Percentiles rank a stretch among this genome's conserved stretches.
These are phyloP conservation scores for Cheilosia impressa DNA, from an alignment of 2,888 invertebrate genomes.

Conservation along the genomic window DNA sequence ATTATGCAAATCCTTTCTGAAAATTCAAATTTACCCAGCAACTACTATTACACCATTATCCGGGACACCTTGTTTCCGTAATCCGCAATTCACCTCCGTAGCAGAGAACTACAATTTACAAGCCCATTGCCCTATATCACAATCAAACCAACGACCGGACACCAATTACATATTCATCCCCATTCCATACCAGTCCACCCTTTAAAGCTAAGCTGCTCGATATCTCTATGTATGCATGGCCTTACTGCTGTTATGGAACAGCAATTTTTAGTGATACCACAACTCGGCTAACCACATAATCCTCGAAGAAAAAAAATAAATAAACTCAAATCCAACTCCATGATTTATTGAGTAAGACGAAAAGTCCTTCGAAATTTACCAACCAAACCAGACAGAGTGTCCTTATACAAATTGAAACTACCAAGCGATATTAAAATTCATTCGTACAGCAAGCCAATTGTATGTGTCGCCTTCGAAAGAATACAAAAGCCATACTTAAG, in stretches of 20 bases:
- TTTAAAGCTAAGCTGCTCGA: neutral
- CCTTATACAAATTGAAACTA: constrained; percentile 59
- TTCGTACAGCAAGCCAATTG: constrained; percentile 41
- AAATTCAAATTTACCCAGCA: constrained; percentile 38
- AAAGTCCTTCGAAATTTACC: constrained; percentile 32
- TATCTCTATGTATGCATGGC: neutral
- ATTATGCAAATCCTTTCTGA: constrained; percentile 5
- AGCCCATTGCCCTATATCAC: constrained; percentile 60
- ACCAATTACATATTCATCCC: constrained; percentile 66
- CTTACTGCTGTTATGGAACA: constrained; percentile 30
- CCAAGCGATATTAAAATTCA: constrained; percentile 54
- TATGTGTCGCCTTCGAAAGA: constrained; percentile 15
- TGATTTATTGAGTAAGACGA: constrained; percentile 55
- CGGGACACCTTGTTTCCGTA: constrained; percentile 43
- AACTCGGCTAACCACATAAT: constrained; percentile 39
- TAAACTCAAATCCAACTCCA: neutral
- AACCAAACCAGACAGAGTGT: constrained; percentile 5
- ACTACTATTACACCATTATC: constrained; percentile 23
- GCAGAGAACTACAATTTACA: constrained; percentile 42
- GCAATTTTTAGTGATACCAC: constrained; percentile 19
- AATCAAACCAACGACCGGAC: constrained; percentile 48
- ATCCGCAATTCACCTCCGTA: constrained; percentile 43
- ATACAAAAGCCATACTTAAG: constrained; percentile 16
- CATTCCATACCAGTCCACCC: constrained; percentile 33
- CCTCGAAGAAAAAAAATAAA: constrained; percentile 7